Evolutionary conservation across 2,888 invertebrate genomes (phyloP).

Genomic region (Scaptomyza parva): DNA sequence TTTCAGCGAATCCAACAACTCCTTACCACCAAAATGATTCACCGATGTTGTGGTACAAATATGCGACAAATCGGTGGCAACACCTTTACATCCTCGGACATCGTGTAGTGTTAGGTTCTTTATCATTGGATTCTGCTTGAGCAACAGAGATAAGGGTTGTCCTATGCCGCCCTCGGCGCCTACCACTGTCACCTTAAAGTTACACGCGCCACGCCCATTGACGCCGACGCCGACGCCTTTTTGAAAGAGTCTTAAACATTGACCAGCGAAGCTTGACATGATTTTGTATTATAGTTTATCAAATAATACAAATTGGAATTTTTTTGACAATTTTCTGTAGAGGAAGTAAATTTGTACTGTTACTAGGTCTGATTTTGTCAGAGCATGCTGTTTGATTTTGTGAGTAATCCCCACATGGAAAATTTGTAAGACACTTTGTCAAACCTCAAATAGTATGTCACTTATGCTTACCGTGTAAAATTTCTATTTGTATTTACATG

Average conservation of each 20-base stretch:
- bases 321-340: background rate
- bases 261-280: conserved; percentile 1
- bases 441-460: background rate
- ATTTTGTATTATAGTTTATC: conserved; percentile 8
- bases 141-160: conserved; percentile 94
- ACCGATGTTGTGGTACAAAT: conserved; percentile 94
- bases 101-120: conserved; percentile 94
- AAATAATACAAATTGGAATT: background rate
- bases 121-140: conserved; percentile 94
- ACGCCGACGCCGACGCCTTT: background rate
- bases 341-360: background rate
- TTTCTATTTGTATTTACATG: background rate
- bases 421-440: background rate
- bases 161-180: conserved; percentile 99
- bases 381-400: background rate
- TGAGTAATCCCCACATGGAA: background rate
- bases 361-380: background rate
- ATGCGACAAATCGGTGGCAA: conserved; percentile 97
- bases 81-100: conserved; percentile 95
- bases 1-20: conserved; percentile 90
- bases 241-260: background rate
- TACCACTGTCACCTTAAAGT: conserved; percentile 93
- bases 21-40: conserved; percentile 89
- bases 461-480: background rate
- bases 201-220: conserved; percentile 9